These are phyloP conservation scores for Grus americana DNA, from an alignment of 2,113 vertebrate species.

Conservation along the genomic window DNA sequence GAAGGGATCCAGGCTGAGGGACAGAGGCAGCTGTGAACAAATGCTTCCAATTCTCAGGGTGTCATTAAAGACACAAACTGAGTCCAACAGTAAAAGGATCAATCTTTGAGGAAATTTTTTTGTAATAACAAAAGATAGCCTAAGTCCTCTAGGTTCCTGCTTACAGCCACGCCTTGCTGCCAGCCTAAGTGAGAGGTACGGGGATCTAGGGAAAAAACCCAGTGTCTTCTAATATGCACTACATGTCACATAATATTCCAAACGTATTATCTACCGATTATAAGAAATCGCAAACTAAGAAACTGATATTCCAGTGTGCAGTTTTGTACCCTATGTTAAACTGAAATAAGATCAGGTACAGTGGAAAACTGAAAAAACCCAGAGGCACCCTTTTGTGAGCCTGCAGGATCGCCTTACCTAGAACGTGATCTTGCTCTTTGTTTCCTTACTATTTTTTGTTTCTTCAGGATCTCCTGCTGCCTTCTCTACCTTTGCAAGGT, in stretches of 20 bases:
- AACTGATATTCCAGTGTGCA: background rate
- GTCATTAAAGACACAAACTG: background rate
- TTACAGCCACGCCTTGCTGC: background rate
- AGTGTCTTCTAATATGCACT: background rate
- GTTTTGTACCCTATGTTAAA: background rate
- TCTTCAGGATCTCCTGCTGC: background rate
- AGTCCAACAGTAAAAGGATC: background rate
- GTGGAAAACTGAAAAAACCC: background rate
- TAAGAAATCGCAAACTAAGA: background rate
- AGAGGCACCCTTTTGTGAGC: rapidly evolving
- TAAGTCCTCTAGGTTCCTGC: background rate
- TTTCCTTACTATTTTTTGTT: background rate
- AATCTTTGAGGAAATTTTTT: background rate
- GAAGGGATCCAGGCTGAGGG: background rate
- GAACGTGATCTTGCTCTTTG: background rate
- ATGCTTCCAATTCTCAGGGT: background rate
- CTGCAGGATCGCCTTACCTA: background rate
- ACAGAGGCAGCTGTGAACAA: constrained; percentile 12
- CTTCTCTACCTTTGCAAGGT: background rate
- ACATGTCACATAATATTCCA: background rate
- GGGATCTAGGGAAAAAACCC: background rate
- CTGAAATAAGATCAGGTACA: background rate
- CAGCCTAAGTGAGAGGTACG: background rate
- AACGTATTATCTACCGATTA: too few species aligned
- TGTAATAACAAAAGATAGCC: background rate